A percentile compares a stretch with the other conserved stretches of the same genome.
Evolutionary conservation across 2,888 invertebrate genomes (phyloP).

Genomic region (Incurvaria masculella): DNA sequence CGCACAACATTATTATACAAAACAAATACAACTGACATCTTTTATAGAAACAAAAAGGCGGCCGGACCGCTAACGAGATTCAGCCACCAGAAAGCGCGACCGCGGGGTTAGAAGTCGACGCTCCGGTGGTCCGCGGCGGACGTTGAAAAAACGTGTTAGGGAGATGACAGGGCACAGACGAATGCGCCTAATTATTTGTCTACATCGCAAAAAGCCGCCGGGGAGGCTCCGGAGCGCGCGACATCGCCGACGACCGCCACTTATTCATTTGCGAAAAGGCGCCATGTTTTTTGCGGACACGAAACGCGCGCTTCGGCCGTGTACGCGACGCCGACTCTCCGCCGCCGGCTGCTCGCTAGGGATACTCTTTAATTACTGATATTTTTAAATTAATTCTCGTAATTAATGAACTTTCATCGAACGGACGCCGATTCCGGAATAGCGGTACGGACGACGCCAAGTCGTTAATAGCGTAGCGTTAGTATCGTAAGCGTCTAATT

Average conservation of each 20-base stretch:
- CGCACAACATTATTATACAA: constrained; percentile 49
- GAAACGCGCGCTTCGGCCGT: constrained; percentile 4
- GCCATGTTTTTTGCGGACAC: not conserved
- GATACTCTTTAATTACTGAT: constrained; percentile 39
- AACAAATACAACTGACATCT: constrained; percentile 55
- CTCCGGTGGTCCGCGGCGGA: constrained; percentile 39
- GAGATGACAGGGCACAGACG: constrained; percentile 49
- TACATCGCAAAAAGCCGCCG: constrained; percentile 31
- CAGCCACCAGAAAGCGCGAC: constrained; percentile 13
- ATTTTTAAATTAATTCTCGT: constrained; percentile 28
- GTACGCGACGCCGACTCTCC: constrained; percentile 17
- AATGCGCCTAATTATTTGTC: constrained; percentile 39
- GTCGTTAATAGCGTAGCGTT: not conserved
- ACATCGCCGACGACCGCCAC: constrained; percentile 28
- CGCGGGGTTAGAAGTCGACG: not conserved
- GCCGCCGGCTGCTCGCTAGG: too few species aligned
- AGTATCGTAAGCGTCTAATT: not conserved
- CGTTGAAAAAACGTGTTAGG: constrained; percentile 43
- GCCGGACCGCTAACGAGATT: constrained; percentile 51
- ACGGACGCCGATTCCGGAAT: not conserved
- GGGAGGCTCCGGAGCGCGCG: constrained; percentile 27
- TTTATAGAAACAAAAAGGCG: constrained; percentile 15
- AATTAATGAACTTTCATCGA: constrained; percentile 27
- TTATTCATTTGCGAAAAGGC: constrained; percentile 27
- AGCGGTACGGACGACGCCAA: not conserved